Base-by-base conservation (phyloP, 2,797 vertebrate species). In the Tolypeutes matacus region DNA sequence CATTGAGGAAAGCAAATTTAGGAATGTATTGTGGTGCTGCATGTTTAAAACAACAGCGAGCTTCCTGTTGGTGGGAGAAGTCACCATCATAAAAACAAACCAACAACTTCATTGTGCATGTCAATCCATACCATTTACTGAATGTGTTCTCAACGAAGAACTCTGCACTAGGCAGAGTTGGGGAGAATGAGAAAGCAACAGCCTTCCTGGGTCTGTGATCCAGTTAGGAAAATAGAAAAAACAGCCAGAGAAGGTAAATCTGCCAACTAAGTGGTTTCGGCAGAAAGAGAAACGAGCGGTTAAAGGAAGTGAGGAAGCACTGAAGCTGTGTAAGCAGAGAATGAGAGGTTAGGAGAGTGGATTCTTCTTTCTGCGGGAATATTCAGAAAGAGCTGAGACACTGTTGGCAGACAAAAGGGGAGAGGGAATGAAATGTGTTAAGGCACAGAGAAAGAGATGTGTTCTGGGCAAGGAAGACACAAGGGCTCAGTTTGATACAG, bases 201-300 rank as follows among this genome's bases (percentile, higher is more conserved):
- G 20, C 39, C 31, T 81, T 75, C 56, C 3, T 77, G 60, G 42
- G 3, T 17, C 73, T 89, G 39, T 29, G 46, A 23, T 49, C 64
- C 34, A 72, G 13, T 85, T 67, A 73, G 49, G 36, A 81, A 85
- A 85, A 58, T 7, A 20, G 81, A 36, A 29, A 80, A 20, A n/a
- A 51, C 4, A 46, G 14, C 53, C 1, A 60, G 36, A 31, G 36
- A 84, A 89, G 56, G 36, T 20, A 21, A 65, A 51, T 23, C 7
- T 5, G 20, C 72, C 5, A 23, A 64, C 39, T 39, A 67, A 72
- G 46, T 75, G 5, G 13, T 25, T 83, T 42, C 42, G 73, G 36
- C 81, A 88, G 51, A 70, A 93, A 85, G 46, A 87, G 46, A 91
- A 87, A 78, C n/a, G 20, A 10, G 39, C 70, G 67, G 25, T 49